Percentiles rank a stretch among this genome's conserved stretches.
These are phyloP conservation scores for Ivindomyrus marchei DNA, from an alignment of 2,113 vertebrate genomes.

Conservation along the genomic window DNA sequence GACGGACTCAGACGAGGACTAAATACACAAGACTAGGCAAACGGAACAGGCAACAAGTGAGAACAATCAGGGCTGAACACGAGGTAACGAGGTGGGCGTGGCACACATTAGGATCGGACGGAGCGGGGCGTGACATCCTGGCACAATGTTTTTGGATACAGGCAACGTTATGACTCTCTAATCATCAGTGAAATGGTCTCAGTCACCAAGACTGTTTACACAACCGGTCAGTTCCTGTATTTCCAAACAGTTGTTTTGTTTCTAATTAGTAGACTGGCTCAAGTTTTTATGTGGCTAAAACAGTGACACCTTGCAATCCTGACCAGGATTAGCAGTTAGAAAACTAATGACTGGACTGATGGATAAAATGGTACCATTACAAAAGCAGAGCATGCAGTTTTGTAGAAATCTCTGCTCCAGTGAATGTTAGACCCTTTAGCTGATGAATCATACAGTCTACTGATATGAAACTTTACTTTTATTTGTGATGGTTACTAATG, in stretches of 20 bases:
- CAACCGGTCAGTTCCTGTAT: background rate
- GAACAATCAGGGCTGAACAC: too few relatives aligned
- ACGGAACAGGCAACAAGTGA: too few relatives aligned
- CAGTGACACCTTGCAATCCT: background rate
- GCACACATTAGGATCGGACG: too few relatives aligned
- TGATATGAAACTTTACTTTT: background rate
- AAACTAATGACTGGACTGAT: background rate
- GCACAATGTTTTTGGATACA: background rate
- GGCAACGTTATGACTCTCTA: background rate
- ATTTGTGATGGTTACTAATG: background rate
- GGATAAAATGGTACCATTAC: constrained; percentile 1
- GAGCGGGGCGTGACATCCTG: background rate
- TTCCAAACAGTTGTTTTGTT: background rate
- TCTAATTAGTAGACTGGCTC: background rate
- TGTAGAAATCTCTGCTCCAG: background rate
- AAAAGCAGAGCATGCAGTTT: background rate
- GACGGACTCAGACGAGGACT: too few relatives aligned
- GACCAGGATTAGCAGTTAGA: background rate
- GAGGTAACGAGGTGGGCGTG: too few relatives aligned
- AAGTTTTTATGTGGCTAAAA: constrained; percentile 4
- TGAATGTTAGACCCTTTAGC: background rate
- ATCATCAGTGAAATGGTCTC: background rate
- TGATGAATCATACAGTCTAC: background rate
- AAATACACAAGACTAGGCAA: too few relatives aligned
- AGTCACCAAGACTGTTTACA: background rate